Evolutionary conservation across 2,113 vertebrate genomes (phyloP).

Genomic region (Phasianus colchicus): DNA sequence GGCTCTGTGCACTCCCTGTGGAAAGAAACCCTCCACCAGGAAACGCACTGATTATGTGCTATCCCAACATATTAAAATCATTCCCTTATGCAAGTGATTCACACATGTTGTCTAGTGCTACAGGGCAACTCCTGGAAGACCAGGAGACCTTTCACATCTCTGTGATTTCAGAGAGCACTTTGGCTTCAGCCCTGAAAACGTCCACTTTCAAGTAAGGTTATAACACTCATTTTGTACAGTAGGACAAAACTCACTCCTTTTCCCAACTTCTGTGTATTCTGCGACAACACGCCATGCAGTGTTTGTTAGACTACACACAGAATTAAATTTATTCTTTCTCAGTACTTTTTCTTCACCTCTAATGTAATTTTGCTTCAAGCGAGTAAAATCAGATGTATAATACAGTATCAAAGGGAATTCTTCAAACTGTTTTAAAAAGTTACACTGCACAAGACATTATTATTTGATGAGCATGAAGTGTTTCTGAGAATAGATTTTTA

Average conservation of each 20-base stretch:
- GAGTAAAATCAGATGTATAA: neutral
- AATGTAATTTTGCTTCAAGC: neutral
- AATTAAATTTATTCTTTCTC: neutral
- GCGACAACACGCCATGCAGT: neutral
- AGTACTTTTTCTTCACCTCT: neutral
- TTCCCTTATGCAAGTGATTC: neutral
- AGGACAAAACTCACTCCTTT: neutral
- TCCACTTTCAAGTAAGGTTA: neutral
- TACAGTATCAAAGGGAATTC: neutral
- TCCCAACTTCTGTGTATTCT: neutral
- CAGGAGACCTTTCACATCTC: neutral
- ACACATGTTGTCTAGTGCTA: neutral
- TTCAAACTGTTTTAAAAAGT: neutral
- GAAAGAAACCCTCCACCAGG: neutral
- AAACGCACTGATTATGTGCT: neutral
- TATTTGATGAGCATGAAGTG: rapidly evolving
- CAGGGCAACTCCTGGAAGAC: neutral
- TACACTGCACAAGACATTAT: neutral
- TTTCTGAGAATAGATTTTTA: slow-evolving; percentile 1
- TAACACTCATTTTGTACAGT: neutral
- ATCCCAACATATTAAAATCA: neutral
- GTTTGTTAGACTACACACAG: neutral
- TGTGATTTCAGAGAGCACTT: neutral
- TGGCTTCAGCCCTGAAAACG: neutral
- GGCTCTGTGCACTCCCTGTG: neutral